Base-by-base conservation (phyloP, 2,113 vertebrate genomes). In the Percopsis transmontana region DNA sequence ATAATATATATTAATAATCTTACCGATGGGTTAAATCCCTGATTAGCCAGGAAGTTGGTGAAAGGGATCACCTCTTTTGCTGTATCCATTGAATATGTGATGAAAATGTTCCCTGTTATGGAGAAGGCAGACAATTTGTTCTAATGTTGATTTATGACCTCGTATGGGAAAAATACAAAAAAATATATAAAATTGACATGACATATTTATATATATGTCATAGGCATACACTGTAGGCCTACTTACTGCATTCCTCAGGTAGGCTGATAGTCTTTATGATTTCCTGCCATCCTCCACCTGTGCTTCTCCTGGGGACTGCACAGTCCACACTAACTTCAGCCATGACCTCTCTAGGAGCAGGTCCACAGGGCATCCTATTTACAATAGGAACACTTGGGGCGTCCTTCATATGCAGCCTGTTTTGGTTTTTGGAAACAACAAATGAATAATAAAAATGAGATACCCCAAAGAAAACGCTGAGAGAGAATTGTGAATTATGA, bases 61-160 rank as follows among this genome's bases (percentile, higher is more conserved):
- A 90, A 89, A 6, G 52, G 18, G 2, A 82, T 5, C 1, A 90
- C 88, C 2, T 89, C 76, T 0, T 47, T 9, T 2, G 85, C 87
- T 0, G 72, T 76, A 71, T 90, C 89, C 65, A 81, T 23, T 0
- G 89, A 90, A 60, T 90, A 90, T 12, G 89, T 90, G 78, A 90
- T 83, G 70, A 90, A 90, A 59, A 90, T 50, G 8, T 74, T 89
- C 5, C 86, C 89, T 90, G 74, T 62, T 3, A 39, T 59, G 1
- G 41, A 65, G 60, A 18, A 41, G 1, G 58, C 50, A 19, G 42
- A 45, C 42, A 14, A 10, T 12, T 7, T 45, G 42, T 45, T 45
- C 42, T 45, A 45, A 45, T 45, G 42, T 10, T 2, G 12, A 45
- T 9, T 45, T 15, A 62, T 16, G 9, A 16, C 23, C 11, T 16